phyloP scores from a whole-genome alignment of 1,140 invertebrate species.

The Contarinia nasturtii region DNA sequence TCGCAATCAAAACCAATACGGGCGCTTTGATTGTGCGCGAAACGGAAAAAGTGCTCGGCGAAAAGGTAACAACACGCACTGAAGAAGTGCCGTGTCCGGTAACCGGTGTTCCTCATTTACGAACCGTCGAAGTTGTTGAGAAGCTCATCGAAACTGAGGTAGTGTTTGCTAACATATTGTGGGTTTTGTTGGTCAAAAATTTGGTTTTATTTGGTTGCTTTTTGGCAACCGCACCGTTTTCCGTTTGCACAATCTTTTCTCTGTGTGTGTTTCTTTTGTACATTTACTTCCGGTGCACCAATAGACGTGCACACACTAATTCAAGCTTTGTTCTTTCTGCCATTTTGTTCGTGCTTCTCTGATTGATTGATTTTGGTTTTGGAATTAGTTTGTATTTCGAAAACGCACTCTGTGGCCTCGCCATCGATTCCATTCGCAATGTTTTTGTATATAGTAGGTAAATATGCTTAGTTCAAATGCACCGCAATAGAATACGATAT shows the following conservation, averaged over 20 bases:
- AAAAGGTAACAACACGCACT: slow-evolving; percentile 67
- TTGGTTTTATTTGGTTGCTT: background rate
- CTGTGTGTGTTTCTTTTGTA: background rate
- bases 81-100: slow-evolving; percentile 73
- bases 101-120: slow-evolving; percentile 63
- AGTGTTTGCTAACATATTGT: slow-evolving; percentile 3
- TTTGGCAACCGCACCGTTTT: background rate
- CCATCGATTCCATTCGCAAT: too few relatives aligned
- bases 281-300: background rate
- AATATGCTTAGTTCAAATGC: too few relatives aligned
- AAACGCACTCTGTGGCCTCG: too few relatives aligned
- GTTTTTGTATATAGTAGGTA: too few relatives aligned
- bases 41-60: slow-evolving; percentile 71
- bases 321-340: too few relatives aligned
- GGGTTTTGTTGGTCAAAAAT: background rate
- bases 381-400: too few relatives aligned
- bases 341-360: too few relatives aligned
- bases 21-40: slow-evolving; percentile 64
- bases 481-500: too few relatives aligned
- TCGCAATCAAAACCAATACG: slow-evolving; percentile 62
- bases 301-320: too few relatives aligned
- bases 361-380: too few relatives aligned
- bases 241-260: background rate
- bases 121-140: slow-evolving; percentile 83
- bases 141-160: slow-evolving; percentile 91